A percentile compares a stretch with the other conserved stretches of the same genome.
These are phyloP conservation scores for Otocyon megalotis DNA, from an alignment of 2,113 vertebrate species.

Conservation along the genomic window DNA sequence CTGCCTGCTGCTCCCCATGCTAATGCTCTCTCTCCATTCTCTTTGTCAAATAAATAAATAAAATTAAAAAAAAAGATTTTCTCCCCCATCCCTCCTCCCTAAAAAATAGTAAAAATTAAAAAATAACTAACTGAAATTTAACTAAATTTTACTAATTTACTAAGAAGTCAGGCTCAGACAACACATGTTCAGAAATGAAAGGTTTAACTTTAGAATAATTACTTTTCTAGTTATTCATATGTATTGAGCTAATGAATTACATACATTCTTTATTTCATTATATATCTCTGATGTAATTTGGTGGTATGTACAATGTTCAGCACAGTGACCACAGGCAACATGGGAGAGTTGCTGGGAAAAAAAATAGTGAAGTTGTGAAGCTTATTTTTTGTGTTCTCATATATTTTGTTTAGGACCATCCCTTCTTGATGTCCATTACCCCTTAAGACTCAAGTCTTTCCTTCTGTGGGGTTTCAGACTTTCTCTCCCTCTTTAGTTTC, in stretches of 20 bases:
- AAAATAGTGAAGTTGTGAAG: not conserved
- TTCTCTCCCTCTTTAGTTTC: not conserved
- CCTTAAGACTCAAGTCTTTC: not conserved
- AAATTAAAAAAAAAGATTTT: too few species aligned
- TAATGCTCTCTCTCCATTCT: too few species aligned
- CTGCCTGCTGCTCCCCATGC: not conserved
- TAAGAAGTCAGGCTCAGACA: not conserved
- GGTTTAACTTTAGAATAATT: slow-evolving; percentile 35
- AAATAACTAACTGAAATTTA: slow-evolving; percentile 25
- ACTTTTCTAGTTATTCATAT: not conserved
- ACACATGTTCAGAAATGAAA: not conserved
- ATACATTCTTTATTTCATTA: not conserved
- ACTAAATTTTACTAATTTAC: not conserved
- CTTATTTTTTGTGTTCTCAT: not conserved
- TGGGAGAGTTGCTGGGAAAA: not conserved
- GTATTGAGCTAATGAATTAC: not conserved
- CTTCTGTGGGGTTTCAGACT: not conserved
- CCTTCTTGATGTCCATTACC: not conserved
- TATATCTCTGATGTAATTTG: not conserved
- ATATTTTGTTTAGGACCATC: not conserved
- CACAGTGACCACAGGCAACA: not conserved
- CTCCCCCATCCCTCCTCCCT: not conserved
- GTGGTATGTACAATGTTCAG: not conserved
- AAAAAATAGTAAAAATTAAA: not conserved
- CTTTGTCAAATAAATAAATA: too few species aligned